phyloP scores from a whole-genome alignment of 2,113 vertebrate genomes.

The western clawed frog (Xenopus tropicalis) region UCB_Xtro_10.0 CM004449.2:97507501-97508000 shows the following conservation, averaged over 20 bases:
- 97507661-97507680: neutral
- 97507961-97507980: neutral
- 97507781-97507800: conserved; percentile 35
- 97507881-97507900: neutral
- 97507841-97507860: conserved; percentile 9
- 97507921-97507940: neutral
- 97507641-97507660: neutral
- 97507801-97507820: conserved; percentile 24
- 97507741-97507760: conserved; percentile 10
- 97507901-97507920: neutral
- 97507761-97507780: conserved; percentile 11
- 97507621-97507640: neutral
- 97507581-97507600: too few species aligned
- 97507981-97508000: neutral
- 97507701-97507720: conserved; percentile 21
- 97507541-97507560: too few species aligned
- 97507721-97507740: neutral
- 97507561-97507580: too few species aligned
- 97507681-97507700: conserved; percentile 2
- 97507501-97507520: too few species aligned
- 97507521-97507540: too few species aligned
- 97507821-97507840: conserved; percentile 30
- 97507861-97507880: conserved; percentile 18
- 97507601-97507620: too few species aligned
- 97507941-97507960: neutral